Evolutionary conservation across 2,888 invertebrate species (phyloP).

Genomic region (Macropis europaea): DNA sequence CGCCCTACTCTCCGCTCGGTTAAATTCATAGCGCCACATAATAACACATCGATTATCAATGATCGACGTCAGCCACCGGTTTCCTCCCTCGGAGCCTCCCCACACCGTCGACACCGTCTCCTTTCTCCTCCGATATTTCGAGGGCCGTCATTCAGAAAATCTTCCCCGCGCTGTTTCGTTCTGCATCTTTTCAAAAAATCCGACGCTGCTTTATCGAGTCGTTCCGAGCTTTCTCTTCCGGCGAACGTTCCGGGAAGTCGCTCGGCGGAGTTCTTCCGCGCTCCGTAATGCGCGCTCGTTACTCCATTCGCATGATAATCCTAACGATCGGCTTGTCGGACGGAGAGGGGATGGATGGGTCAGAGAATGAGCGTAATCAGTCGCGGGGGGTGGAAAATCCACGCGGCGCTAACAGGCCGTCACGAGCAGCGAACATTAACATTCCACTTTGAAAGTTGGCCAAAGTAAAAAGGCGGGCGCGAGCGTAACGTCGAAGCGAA

Average conservation of each 20-base stretch:
- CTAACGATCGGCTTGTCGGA: slow-evolving; percentile 20
- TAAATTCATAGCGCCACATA: slow-evolving; percentile 59
- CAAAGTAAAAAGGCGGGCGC: slow-evolving; percentile 28
- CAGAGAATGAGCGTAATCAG: slow-evolving; percentile 27
- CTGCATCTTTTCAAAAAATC: too few species aligned
- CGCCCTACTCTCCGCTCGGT: slow-evolving; percentile 58
- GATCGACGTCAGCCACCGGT: slow-evolving; percentile 48
- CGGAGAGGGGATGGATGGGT: too few species aligned
- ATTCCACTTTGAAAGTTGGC: slow-evolving; percentile 43
- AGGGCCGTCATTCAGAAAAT: neutral
- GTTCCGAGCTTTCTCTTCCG: too few species aligned
- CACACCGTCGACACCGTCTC: neutral
- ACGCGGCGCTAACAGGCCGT: slow-evolving; percentile 28
- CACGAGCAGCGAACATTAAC: slow-evolving; percentile 30
- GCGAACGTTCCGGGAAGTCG: neutral
- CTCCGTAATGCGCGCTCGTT: neutral
- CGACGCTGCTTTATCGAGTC: too few species aligned
- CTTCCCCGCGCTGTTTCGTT: too few species aligned
- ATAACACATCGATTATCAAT: slow-evolving; percentile 55
- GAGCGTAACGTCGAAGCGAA: slow-evolving; percentile 39
- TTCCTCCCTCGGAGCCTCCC: slow-evolving; percentile 19
- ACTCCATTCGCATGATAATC: slow-evolving; percentile 10
- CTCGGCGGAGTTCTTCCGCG: neutral
- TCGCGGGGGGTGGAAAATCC: slow-evolving; percentile 19
- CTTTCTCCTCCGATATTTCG: neutral